Evolutionary conservation across 2,797 vertebrate species (phyloP).

Genomic region (Sandelia bainsii): DNA sequence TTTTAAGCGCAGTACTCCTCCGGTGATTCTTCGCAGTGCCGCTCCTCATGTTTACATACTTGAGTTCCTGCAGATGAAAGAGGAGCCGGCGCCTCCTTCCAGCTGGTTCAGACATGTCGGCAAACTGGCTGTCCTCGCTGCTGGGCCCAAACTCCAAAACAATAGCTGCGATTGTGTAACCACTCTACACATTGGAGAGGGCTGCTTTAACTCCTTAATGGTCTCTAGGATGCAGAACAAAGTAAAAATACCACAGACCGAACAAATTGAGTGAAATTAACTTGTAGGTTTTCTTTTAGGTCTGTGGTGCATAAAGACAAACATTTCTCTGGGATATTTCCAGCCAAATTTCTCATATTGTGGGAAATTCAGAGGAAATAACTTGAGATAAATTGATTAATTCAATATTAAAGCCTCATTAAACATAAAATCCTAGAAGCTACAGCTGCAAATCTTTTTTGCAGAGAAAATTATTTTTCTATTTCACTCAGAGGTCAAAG

Average conservation of each 20-base stretch:
- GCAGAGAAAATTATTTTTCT: too few species aligned
- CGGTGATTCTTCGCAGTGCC: not conserved
- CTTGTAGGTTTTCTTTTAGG: conserved; percentile 1
- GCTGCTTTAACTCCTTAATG: conserved; percentile 37
- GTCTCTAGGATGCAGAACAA: not conserved
- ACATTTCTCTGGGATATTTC: not conserved
- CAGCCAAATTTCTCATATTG: not conserved
- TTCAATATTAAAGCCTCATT: not conserved
- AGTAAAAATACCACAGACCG: not conserved
- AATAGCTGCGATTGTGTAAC: conserved; percentile 64
- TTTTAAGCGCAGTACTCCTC: not conserved
- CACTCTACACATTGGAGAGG: not conserved
- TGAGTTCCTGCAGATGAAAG: conserved; percentile 77
- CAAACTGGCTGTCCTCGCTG: conserved; percentile 66
- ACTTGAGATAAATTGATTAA: not conserved
- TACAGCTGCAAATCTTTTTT: not conserved
- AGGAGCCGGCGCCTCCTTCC: conserved; percentile 58
- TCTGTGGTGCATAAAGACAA: not conserved
- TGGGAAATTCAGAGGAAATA: not conserved
- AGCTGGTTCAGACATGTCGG: conserved; percentile 79
- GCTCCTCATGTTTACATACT: conserved; percentile 82
- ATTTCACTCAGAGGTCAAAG: too few species aligned
- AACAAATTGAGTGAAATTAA: not conserved
- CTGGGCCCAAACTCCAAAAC: conserved; percentile 63
- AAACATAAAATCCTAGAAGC: not conserved